Evolutionary conservation across 2,797 vertebrate species (phyloP), one percentile per base, ranked within the genome.

Genomic region (Spinus olivaceus): DNA sequence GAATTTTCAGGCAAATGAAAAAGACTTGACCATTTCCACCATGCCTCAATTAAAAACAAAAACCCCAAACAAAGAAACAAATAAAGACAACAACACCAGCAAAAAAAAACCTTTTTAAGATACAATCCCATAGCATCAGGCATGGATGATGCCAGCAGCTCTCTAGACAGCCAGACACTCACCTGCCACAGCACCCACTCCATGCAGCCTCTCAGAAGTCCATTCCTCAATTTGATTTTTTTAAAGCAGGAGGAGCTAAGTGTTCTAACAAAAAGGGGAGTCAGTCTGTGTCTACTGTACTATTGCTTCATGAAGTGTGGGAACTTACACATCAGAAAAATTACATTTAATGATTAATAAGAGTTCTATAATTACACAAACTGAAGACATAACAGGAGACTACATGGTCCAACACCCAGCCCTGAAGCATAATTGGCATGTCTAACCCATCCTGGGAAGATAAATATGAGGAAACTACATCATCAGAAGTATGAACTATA

Each of bases 21-120:
- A 78, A 28, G n/a, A 57, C 8, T 11, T 44, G 4, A 32, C 8
- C 18, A 30, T 39, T 88, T 66, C 63, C 33, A 81, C 7, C 22
- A 51, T 0, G 1, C 15, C 32, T 72, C 9, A 39, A 12, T 67
- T 4, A 30, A 12, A 46, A 23, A 42, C n/a, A 65, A 1, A 1
- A 17, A 27, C 3, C 1, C 2, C 15, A 10, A 11, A 14, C 16
- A 33, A 65, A 6, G 7, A 46, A 44, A 41, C 1, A 21, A 60
- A 44, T 8, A 57, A 56, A 33, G 12, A 59, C 5, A 59, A 37
- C 56, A 25, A 1, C 24, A 39, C 12, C 56, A 27, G 4, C 8
- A 33, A 35, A 22, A 42, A 37, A 42, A 44, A 7, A 15, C 7
- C 12, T 14, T 12, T 9, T 30, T 33, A 61, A 6, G 22, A 76